These are phyloP conservation scores for Chloroceryle aenea DNA, from an alignment of 2,113 vertebrate genomes.

Conservation along the genomic window DNA sequence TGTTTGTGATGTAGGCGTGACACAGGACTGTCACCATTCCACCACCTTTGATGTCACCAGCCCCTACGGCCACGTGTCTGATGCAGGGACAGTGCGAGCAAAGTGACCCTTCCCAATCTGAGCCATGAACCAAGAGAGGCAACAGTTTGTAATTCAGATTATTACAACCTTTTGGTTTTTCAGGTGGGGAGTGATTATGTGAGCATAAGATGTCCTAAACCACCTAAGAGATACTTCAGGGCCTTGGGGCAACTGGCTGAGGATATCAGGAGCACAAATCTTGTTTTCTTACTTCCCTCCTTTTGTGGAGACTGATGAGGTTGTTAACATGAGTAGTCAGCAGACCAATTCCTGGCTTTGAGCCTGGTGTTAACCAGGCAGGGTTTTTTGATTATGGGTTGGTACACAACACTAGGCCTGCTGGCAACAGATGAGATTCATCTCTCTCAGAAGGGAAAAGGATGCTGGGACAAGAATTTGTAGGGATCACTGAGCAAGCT, in stretches of 20 bases:
- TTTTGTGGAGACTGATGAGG: not conserved
- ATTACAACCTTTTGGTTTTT: too few relatives aligned
- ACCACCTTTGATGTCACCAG: too few relatives aligned
- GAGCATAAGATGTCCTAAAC: too few relatives aligned
- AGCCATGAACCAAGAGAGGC: too few relatives aligned
- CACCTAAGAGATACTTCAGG: too few relatives aligned
- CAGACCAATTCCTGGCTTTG: not conserved
- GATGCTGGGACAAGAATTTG: not conserved
- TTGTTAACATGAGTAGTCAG: not conserved
- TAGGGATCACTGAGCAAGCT: not conserved
- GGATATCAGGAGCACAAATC: not conserved
- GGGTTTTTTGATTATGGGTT: not conserved
- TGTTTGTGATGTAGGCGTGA: too few relatives aligned
- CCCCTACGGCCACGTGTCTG: too few relatives aligned
- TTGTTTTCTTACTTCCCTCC: not conserved
- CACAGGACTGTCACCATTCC: too few relatives aligned
- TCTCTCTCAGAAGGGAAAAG: not conserved
- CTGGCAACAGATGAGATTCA: not conserved
- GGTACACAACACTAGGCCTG: not conserved
- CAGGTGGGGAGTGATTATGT: too few relatives aligned
- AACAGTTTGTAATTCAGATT: too few relatives aligned
- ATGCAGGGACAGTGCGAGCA: too few relatives aligned
- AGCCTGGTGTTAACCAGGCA: not conserved
- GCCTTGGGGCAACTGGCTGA: not conserved
- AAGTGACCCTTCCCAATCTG: too few relatives aligned